These are phyloP conservation scores for Morpho achilles DNA, from an alignment of 2,888 invertebrate genomes.

Conservation along the genomic window DNA sequence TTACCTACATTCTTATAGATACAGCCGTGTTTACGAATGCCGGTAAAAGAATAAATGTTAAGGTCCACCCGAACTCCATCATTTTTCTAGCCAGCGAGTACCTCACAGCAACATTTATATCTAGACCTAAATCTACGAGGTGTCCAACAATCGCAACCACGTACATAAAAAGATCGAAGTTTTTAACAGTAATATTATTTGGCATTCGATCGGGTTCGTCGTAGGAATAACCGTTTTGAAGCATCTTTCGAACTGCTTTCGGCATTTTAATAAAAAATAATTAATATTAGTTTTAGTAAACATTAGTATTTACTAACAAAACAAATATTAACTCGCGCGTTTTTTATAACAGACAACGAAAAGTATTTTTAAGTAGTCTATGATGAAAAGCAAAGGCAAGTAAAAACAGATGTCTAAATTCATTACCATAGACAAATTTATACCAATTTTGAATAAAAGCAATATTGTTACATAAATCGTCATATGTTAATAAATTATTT, in stretches of 20 bases:
- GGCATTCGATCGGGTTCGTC: constrained; percentile 81
- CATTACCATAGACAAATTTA: too few species aligned
- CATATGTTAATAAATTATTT: too few species aligned
- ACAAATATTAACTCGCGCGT: background rate
- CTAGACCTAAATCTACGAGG: constrained; percentile 83
- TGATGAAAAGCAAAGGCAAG: too few species aligned
- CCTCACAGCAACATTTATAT: constrained; percentile 83
- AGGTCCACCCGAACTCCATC: constrained; percentile 83
- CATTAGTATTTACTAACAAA: too few species aligned
- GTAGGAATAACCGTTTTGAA: constrained; percentile 55
- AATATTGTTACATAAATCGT: too few species aligned
- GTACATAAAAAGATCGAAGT: constrained; percentile 82
- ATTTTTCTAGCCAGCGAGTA: constrained; percentile 78
- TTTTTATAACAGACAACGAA: background rate
- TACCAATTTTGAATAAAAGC: too few species aligned
- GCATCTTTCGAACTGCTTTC: constrained; percentile 47
- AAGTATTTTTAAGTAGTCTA: too few species aligned
- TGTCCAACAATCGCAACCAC: constrained; percentile 83
- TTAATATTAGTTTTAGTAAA: background rate
- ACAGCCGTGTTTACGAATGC: constrained; percentile 87
- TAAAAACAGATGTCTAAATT: too few species aligned
- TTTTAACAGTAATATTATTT: constrained; percentile 76
- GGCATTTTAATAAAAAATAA: constrained; percentile 43
- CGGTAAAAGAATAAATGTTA: constrained; percentile 85
- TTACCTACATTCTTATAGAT: constrained; percentile 84